Evolutionary conservation across 2,888 invertebrate genomes (phyloP), one percentile per base, ranked within the genome.

Genomic region (Axea sp.): DNA sequence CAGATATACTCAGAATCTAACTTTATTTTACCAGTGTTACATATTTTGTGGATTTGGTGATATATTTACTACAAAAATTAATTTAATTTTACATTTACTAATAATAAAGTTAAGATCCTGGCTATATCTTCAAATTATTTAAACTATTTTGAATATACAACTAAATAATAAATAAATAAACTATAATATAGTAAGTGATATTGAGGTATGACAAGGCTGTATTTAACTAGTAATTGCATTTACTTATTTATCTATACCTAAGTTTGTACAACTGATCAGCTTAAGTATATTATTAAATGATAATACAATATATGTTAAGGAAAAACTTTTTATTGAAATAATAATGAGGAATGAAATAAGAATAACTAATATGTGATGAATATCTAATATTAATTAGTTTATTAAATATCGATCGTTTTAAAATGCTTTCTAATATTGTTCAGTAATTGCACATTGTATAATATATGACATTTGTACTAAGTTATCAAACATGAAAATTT

Each of bases 161-260:
- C 22, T 22, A 39, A 39, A 39, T 22, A 11, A 12, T 11, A 39
- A 39, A 31, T 22, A 39, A 39, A 39, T 22, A 39, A 39, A 17
- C 37, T 17, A 11, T 12, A 7, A 11, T 7, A 7, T 24, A 22
- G 12, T n/a, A 39, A 22, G n/a, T 8, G 6, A 39, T 22, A n/a
- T 24, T 24, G 39, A 39, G 39, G 39, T 39, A 39, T 4, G 11
- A 24, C 24, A 39, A 39, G 39, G 24, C 39, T 39, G 39, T 17
- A 9, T 19, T 8, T 19, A 37, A 37, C 37, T 8, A 37, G 37
- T 19, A 37, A 37, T 37, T 37, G 17, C 8, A 9, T 37, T 37
- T 31, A 2, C 19, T 37, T 19, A 19, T 19, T 19, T 11, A 9
- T 11, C 24, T 39, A 39, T 22, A 3, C 3, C 6, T 39, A 39